phyloP scores from a whole-genome alignment of 2,113 vertebrate species.

The Sander lucioperca region DNA sequence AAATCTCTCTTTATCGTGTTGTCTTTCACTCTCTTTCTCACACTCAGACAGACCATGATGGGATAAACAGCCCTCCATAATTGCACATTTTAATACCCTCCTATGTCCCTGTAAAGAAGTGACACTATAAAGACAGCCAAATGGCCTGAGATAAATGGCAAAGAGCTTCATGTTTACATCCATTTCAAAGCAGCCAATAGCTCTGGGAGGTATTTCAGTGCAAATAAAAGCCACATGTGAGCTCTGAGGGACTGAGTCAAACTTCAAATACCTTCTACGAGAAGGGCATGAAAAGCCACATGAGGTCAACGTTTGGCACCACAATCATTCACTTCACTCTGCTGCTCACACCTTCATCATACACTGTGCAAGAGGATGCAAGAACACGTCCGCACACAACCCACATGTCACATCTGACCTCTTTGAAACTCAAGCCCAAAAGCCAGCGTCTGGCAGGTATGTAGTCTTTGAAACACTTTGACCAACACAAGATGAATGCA shows the following conservation, averaged over 20 bases:
- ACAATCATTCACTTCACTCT: conserved; percentile 44
- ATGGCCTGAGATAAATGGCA: conserved; percentile 43
- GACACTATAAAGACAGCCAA: conserved; percentile 51
- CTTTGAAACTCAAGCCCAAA: conserved; percentile 63
- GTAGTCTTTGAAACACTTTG: conserved; percentile 43
- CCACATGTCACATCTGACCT: conserved; percentile 40
- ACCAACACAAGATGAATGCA: conserved; percentile 22
- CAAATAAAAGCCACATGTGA: conserved; percentile 80
- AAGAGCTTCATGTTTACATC: conserved; percentile 67
- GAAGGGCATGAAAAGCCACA: conserved; percentile 56
- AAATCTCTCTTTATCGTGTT: conserved; percentile 47
- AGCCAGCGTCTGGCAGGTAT: conserved; percentile 16
- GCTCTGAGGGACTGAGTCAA: conserved; percentile 63
- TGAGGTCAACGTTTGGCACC: conserved; percentile 71
- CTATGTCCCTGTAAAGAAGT: conserved; percentile 34
- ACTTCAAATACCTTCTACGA: conserved; percentile 67
- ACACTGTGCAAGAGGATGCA: conserved; percentile 25
- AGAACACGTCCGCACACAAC: conserved; percentile 21
- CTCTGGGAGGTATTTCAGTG: conserved; percentile 69
- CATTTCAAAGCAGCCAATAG: conserved; percentile 70
- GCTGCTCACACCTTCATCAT: conserved; percentile 64
- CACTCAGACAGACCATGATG: conserved; percentile 29
- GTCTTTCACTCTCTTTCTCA: conserved; percentile 49
- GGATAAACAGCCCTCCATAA: conserved; percentile 43
- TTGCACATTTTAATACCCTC: conserved; percentile 46